These are phyloP conservation scores for Parauchenoglanis ngamensis DNA, from an alignment of 2,797 vertebrate species.

Conservation along the genomic window DNA sequence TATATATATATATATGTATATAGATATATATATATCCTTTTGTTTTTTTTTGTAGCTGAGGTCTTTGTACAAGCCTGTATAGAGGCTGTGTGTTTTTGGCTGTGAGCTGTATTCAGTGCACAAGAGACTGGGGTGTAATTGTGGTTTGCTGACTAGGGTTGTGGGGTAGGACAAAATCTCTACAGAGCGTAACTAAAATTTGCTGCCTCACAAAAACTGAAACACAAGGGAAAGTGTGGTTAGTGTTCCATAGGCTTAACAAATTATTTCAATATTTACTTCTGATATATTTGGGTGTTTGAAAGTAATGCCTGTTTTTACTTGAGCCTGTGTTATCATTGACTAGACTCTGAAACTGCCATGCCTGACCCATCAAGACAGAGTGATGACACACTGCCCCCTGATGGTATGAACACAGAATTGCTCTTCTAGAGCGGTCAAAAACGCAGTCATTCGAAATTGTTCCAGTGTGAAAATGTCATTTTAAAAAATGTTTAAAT, in stretches of 20 bases:
- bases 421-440: background rate
- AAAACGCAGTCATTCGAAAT: background rate
- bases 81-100: conserved; percentile 36
- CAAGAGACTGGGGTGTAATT: conserved; percentile 49
- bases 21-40: too few relatives aligned
- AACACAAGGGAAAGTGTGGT: conserved; percentile 20
- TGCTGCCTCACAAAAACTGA: conserved; percentile 47
- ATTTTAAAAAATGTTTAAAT: background rate
- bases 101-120: conserved; percentile 33
- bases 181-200: conserved; percentile 29
- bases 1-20: too few relatives aligned
- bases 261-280: background rate
- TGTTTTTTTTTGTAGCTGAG: background rate
- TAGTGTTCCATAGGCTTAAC: conserved; percentile 26
- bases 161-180: conserved; percentile 41
- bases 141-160: conserved; percentile 58
- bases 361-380: too few relatives aligned
- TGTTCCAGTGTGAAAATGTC: background rate
- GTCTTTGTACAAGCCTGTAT: background rate
- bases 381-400: background rate
- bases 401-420: conserved; percentile 32
- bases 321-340: background rate
- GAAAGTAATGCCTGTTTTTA: background rate
- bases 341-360: background rate
- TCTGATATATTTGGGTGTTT: background rate